Evolutionary conservation across 2,113 vertebrate species (phyloP).

Genomic region (Lepus americanus): DNA sequence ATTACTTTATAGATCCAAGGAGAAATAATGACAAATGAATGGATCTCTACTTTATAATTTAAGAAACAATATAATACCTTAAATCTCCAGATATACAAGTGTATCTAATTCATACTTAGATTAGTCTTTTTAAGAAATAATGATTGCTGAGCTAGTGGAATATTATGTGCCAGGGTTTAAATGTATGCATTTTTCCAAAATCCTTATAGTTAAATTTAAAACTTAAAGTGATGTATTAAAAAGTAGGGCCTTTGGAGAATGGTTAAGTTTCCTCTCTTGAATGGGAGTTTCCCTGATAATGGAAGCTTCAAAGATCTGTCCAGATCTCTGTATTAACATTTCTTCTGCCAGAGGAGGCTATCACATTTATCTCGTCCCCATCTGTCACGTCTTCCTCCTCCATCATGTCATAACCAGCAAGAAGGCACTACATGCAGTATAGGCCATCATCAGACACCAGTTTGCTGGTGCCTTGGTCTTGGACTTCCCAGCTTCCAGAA

Average conservation of each 20-base stretch:
- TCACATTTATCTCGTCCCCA: background rate
- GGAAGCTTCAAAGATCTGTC: background rate
- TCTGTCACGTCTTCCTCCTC: background rate
- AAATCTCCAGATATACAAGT: background rate
- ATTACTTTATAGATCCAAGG: background rate
- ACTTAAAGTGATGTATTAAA: background rate
- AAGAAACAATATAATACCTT: background rate
- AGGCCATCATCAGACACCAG: background rate
- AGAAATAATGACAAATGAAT: background rate
- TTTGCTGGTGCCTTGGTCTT: background rate
- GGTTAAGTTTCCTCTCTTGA: background rate
- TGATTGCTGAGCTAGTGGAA: background rate
- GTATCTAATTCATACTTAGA: background rate
- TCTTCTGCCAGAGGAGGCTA: background rate
- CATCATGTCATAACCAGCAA: no score
- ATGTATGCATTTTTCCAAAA: no score
- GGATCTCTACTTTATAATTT: background rate
- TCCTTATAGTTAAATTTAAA: background rate
- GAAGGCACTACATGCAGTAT: background rate
- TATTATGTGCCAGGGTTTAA: background rate
- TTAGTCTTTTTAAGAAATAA: background rate
- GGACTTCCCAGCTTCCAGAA: background rate
- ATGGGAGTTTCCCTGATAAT: background rate
- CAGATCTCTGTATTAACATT: background rate
- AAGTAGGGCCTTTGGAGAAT: background rate